These are phyloP conservation scores for Branchellion lobata DNA, from an alignment of 2,888 invertebrate species.

Conservation along the genomic window DNA sequence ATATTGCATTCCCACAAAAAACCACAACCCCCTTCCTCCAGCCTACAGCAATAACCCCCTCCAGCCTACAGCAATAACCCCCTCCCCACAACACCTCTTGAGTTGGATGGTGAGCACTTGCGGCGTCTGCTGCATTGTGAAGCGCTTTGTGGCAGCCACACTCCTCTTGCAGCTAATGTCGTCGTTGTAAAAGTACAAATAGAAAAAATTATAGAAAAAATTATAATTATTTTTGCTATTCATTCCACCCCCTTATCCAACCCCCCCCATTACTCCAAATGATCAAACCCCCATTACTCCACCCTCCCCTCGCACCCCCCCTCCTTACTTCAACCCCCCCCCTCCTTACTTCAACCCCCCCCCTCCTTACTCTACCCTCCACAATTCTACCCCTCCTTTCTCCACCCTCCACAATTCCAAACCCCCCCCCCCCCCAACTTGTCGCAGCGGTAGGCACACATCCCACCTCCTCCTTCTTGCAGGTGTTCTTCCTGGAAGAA, in stretches of 20 bases:
- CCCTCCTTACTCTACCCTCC: too few species aligned
- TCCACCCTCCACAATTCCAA: too few species aligned
- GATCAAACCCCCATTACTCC: too few species aligned
- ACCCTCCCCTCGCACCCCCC: too few species aligned
- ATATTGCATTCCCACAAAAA: background rate
- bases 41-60: background rate
- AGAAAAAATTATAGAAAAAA: too few species aligned
- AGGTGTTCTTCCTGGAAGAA: slow-evolving; percentile 87
- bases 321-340: too few species aligned
- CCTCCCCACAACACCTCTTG: slow-evolving; percentile 70
- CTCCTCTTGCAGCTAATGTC: slow-evolving; percentile 75
- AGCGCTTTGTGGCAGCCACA: slow-evolving; percentile 90
- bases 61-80: background rate
- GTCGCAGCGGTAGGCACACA: slow-evolving; percentile 81
- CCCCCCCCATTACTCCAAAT: too few species aligned
- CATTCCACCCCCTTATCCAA: too few species aligned
- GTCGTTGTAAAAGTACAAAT: background rate
- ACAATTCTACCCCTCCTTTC: too few species aligned
- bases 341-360: too few species aligned
- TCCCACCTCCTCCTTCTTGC: slow-evolving; percentile 71
- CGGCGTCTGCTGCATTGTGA: slow-evolving; percentile 84
- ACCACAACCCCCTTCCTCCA: background rate
- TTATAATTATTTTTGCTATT: too few species aligned
- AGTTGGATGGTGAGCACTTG: slow-evolving; percentile 90
- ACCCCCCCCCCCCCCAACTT: slow-evolving; percentile 54